Conservation (phyloP, 2,888 invertebrate genomes). For the Pyralis farinalis region DNA sequence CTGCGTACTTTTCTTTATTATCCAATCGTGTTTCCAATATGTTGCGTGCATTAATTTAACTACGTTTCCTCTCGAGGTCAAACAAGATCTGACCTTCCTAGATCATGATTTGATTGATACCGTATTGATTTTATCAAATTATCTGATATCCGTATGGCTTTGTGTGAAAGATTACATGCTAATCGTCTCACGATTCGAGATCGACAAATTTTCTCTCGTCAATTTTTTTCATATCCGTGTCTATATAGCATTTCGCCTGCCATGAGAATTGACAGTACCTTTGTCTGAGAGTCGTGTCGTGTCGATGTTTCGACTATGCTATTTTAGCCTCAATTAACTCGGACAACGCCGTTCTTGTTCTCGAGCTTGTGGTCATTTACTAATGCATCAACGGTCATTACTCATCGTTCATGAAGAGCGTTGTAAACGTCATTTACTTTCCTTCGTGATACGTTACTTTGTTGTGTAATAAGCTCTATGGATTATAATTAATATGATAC, state of each 20-base stretch:
- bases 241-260: conserved; percentile 33
- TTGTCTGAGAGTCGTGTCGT: conserved; percentile 49
- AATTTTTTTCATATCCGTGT: conserved; percentile 40
- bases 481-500: conserved; percentile 46
- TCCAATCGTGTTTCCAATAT: conserved; percentile 1
- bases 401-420: conserved; percentile 53
- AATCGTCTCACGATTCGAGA: conserved; percentile 25
- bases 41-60: conserved; percentile 8
- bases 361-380: conserved; percentile 58
- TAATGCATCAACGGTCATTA: conserved; percentile 59
- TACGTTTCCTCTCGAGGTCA: conserved; percentile 4
- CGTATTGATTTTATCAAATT: conserved; percentile 8
- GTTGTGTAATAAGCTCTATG: conserved; percentile 36
- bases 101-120: conserved; percentile 10
- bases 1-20: conserved; percentile 25
- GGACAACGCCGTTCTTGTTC: conserved; percentile 54
- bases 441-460: conserved; percentile 49
- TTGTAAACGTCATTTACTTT: conserved; percentile 60
- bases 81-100: conserved; percentile 1
- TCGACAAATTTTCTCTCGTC: conserved; percentile 49
- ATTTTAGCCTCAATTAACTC: conserved; percentile 66
- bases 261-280: conserved; percentile 54
- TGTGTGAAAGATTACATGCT: conserved; percentile 11
- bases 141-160: conserved; percentile 9
- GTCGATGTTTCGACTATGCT: conserved; percentile 52